Base-by-base conservation (phyloP, 2,888 invertebrate genomes). In the Bombyx huttoni region DNA sequence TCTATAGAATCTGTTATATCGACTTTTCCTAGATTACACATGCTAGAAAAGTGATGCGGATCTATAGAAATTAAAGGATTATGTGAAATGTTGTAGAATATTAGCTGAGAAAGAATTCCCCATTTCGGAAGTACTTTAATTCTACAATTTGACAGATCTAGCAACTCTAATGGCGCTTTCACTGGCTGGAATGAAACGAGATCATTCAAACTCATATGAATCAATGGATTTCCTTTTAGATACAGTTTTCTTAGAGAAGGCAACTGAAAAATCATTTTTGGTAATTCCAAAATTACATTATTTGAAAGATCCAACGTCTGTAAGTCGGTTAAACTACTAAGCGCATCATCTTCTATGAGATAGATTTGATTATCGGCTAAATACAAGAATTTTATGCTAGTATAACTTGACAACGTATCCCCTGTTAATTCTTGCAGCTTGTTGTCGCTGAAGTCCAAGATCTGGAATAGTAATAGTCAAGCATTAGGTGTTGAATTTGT, bases 221-320 rank as follows among this genome's bases (percentile, higher is more conserved):
- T 63, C 49, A 91, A 65, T 0, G 79, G 78, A 65, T 91, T 92
- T 8, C 89, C 78, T 34, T 75, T 85, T 1, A 93, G 78, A 64
- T 91, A 92, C 33, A 94, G 73, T 67, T 91, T 92, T 51, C 92
- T 81, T 54, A 94, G 68, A 0, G 89, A 83, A 0, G 92, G 90
- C 57, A 93, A 64, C 53, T 90, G 88, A 49, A 93, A 87, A 12
- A 90, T 71, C 3, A 76, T 75, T 47, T 76, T 76, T 0, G 91
- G 90, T 0, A 92, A 69, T 35, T 78, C 70, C 48, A 80, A 63
- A 49, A 91, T 78, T 0, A 89, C 89, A 65, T 91, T 92, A 53
- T 80, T 82, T 1, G 90, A 86, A 8, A 92, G 78, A 60, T 91
- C 91, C 52, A 92, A 66, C 0, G 88, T 89, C 62, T 90, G 82